Percentiles rank a stretch among this genome's conserved stretches.
phyloP scores from a whole-genome alignment of 2,113 vertebrate genomes.

The Felis catus region DNA sequence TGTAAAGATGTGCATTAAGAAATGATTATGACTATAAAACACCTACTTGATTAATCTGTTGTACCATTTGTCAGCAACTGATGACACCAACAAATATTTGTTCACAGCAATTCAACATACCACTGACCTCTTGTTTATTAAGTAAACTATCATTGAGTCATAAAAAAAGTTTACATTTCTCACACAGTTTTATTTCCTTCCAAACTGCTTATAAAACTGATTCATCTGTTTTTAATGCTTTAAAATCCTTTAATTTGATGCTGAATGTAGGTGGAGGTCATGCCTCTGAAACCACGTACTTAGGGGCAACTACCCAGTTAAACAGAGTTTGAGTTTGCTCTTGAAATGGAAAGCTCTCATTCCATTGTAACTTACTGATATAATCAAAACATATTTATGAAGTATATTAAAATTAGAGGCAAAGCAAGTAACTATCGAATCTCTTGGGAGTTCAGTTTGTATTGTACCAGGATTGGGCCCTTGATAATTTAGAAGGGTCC shows the following conservation, averaged over 20 bases:
- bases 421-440: constrained; percentile 48
- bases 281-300: constrained; percentile 13
- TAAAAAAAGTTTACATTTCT: not conserved
- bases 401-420: constrained; percentile 62
- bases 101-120: not conserved
- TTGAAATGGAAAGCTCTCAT: constrained; percentile 63
- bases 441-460: constrained; percentile 36
- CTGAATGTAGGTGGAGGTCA: constrained; percentile 5
- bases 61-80: not conserved
- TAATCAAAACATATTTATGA: constrained; percentile 64
- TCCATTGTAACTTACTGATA: constrained; percentile 55
- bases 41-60: not conserved
- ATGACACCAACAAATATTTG: not conserved
- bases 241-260: constrained; percentile 53
- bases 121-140: not conserved
- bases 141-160: not conserved
- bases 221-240: constrained; percentile 40
- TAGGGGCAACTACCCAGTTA: not conserved
- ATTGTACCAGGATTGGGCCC: not conserved
- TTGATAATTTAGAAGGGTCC: not conserved
- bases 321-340: constrained; percentile 55
- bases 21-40: not conserved
- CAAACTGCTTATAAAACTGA: not conserved
- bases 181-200: not conserved
- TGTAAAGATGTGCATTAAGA: not conserved